These are phyloP conservation scores for Cephalopachus bancanus DNA, from an alignment of 2,797 vertebrate genomes.

Conservation along the genomic window DNA sequence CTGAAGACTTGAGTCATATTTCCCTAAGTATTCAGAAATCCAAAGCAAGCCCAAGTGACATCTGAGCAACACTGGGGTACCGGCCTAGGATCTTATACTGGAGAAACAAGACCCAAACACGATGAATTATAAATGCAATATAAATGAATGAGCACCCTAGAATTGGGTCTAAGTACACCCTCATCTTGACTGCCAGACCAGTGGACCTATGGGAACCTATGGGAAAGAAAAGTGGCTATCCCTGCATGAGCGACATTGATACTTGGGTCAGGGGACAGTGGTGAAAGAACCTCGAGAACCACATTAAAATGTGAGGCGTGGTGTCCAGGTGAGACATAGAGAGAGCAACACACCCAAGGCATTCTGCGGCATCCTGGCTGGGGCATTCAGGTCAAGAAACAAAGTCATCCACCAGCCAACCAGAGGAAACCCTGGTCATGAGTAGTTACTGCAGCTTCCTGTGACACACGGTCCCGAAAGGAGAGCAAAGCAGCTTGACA, in stretches of 20 bases:
- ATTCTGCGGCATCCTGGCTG: neutral
- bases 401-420: neutral
- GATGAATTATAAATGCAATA: no score
- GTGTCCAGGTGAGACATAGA: neutral
- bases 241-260: neutral
- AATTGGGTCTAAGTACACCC: neutral
- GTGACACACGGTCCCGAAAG: neutral
- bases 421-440: neutral
- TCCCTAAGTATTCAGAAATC: neutral
- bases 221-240: neutral
- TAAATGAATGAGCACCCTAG: no score
- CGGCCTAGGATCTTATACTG: neutral
- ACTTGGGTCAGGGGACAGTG: neutral
- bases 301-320: neutral
- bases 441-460: neutral
- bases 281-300: neutral
- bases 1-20: neutral
- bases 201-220: neutral
- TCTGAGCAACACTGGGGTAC: neutral
- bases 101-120: neutral
- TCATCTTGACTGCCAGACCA: neutral
- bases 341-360: neutral
- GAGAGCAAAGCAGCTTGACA: neutral
- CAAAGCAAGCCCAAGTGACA: neutral
- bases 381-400: neutral